Conservation (phyloP, 2,797 vertebrate genomes). For the Eptatretus atami region DNA sequence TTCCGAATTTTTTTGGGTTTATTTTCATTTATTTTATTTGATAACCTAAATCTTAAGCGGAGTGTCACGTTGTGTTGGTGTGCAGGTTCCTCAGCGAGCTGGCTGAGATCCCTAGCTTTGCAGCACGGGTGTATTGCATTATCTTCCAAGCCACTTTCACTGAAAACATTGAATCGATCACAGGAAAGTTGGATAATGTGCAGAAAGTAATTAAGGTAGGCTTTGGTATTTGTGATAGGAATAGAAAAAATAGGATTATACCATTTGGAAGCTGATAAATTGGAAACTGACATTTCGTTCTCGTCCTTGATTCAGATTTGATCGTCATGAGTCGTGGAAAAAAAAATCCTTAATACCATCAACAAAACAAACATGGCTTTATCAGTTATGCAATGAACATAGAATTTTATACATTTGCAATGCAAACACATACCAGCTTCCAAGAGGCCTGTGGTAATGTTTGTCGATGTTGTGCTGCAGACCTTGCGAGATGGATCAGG, state of each 20-base stretch:
- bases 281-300: too few relatives aligned
- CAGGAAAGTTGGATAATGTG: slow-evolving; percentile 48
- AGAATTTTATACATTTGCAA: too few relatives aligned
- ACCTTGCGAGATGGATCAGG: slow-evolving; percentile 27
- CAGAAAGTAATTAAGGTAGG: slow-evolving; percentile 55
- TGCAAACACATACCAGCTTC: too few relatives aligned
- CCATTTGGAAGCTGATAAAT: too few relatives aligned
- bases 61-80: slow-evolving; percentile 7
- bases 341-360: too few relatives aligned
- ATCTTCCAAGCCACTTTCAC: slow-evolving; percentile 68
- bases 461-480: slow-evolving; percentile 16
- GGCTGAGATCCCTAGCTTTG: slow-evolving; percentile 70
- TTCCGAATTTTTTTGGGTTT: not conserved
- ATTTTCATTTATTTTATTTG: not conserved
- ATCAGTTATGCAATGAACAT: too few relatives aligned
- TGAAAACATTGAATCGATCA: slow-evolving; percentile 44
- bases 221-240: too few relatives aligned
- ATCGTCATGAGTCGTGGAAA: too few relatives aligned
- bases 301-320: too few relatives aligned
- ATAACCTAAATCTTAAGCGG: not conserved
- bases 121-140: slow-evolving; percentile 77
- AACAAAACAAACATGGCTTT: too few relatives aligned
- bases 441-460: too few relatives aligned
- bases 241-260: too few relatives aligned
- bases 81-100: slow-evolving; percentile 69